Conservation (phyloP, 1,140 invertebrate genomes). For the Aricia agestis region DNA sequence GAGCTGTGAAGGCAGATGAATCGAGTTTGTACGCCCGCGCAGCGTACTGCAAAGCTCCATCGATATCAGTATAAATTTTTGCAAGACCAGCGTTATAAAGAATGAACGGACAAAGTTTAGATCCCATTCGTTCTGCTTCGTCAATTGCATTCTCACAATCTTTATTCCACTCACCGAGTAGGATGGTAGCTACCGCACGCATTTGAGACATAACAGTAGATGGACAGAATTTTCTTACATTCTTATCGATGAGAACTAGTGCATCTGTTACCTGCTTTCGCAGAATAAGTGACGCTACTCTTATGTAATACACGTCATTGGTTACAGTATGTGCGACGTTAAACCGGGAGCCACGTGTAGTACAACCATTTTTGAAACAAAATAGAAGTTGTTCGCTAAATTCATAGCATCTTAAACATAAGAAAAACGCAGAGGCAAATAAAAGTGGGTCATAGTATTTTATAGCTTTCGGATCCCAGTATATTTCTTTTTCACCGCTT, state of each 20-base stretch:
- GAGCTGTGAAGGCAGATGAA: constrained; percentile 52
- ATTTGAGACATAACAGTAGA: constrained; percentile 56
- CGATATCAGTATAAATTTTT: constrained; percentile 40
- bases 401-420: constrained; percentile 57
- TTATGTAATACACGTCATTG: constrained; percentile 50
- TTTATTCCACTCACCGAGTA: constrained; percentile 49
- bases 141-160: constrained; percentile 52
- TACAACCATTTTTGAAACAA: constrained; percentile 51
- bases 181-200: constrained; percentile 43
- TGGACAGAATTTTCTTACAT: constrained; percentile 52
- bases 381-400: constrained; percentile 50
- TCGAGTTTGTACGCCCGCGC: constrained; percentile 55
- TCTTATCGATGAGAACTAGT: constrained; percentile 37
- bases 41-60: constrained; percentile 50
- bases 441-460: constrained; percentile 48
- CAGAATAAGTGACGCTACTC: constrained; percentile 49
- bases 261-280: constrained; percentile 40
- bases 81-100: constrained; percentile 49
- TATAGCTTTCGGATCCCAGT: constrained; percentile 51
- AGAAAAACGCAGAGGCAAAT: constrained; percentile 60
- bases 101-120: constrained; percentile 41
- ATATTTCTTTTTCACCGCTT: constrained; percentile 62
- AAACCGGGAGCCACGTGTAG: constrained; percentile 36
- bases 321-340: constrained; percentile 22
- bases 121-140: constrained; percentile 47